phyloP scores from a whole-genome alignment of 2,888 invertebrate species.

The Cacoxenus indagator region DNA sequence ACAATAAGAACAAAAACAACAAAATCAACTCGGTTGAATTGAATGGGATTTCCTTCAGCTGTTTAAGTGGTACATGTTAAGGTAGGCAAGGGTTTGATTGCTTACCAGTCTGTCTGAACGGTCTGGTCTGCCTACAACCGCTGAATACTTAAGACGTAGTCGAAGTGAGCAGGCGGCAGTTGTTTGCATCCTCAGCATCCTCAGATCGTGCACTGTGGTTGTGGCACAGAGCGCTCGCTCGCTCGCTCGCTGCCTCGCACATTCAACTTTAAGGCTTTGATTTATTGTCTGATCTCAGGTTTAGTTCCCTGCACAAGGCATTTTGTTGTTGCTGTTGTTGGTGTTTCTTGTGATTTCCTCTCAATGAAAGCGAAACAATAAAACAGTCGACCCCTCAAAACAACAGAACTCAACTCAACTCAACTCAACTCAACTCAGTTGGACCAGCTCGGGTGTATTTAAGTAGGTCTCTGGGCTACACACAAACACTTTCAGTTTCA shows the following conservation, averaged over 20 bases:
- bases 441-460: no score
- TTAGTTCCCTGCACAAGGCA: conserved; percentile 28
- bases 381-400: conserved; percentile 31
- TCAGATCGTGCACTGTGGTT: background rate
- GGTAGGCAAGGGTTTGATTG: conserved; percentile 47
- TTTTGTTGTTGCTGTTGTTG: conserved; percentile 17
- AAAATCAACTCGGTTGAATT: no score
- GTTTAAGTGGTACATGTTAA: conserved; percentile 36
- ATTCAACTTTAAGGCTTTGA: conserved; percentile 61
- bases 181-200: conserved; percentile 52
- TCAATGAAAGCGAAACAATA: conserved; percentile 66
- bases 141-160: conserved; percentile 31
- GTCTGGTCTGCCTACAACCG: background rate
- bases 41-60: conserved; percentile 11
- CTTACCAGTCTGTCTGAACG: background rate
- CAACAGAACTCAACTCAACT: background rate
- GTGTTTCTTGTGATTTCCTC: conserved; percentile 35
- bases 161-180: conserved; percentile 44
- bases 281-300: conserved; percentile 50
- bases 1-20: no score
- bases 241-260: conserved; percentile 39
- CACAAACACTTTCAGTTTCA: conserved; percentile 57
- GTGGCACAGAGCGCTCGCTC: background rate
- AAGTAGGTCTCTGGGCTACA: conserved; percentile 64
- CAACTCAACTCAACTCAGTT: no score